Evolutionary conservation across 2,888 invertebrate genomes (phyloP).

Genomic region (Drosophila hamatofila): DNA sequence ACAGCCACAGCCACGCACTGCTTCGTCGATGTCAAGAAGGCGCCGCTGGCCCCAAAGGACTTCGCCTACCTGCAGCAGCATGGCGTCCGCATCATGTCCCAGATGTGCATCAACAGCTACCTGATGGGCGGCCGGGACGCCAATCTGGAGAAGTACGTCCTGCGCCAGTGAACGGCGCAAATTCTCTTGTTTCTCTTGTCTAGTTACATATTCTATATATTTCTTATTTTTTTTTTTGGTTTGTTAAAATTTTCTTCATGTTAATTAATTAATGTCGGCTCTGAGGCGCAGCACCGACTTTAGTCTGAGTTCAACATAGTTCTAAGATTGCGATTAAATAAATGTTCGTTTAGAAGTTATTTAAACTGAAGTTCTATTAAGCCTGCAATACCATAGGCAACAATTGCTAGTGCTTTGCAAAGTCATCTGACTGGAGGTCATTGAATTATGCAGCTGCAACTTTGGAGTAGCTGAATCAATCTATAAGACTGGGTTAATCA

Average conservation of each 20-base stretch:
- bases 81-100: slow-evolving; percentile 78
- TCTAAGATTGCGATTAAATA: slow-evolving; percentile 22
- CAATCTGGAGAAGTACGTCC: slow-evolving; percentile 75
- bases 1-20: slow-evolving; percentile 81
- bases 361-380: not conserved
- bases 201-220: not conserved
- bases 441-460: not conserved
- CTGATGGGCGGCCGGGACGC: slow-evolving; percentile 83
- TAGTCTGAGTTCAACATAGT: slow-evolving; percentile 25
- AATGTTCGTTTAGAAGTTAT: slow-evolving; percentile 3
- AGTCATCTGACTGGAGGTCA: too few relatives aligned
- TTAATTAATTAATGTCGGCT: slow-evolving; percentile 12
- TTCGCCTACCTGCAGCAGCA: slow-evolving; percentile 68
- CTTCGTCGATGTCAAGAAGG: slow-evolving; percentile 82
- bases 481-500: not conserved
- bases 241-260: slow-evolving; percentile 19
- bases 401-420: not conserved
- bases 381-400: too few relatives aligned
- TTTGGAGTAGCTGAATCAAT: not conserved
- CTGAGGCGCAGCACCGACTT: not conserved
- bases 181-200: not conserved
- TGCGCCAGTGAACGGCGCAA: slow-evolving; percentile 28
- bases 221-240: slow-evolving; percentile 10
- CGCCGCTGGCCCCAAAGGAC: slow-evolving; percentile 72
- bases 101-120: slow-evolving; percentile 84